Percentiles rank a stretch among this genome's conserved stretches.
Conservation (phyloP, 2,888 invertebrate species). For the Octonoba sinensis region DNA sequence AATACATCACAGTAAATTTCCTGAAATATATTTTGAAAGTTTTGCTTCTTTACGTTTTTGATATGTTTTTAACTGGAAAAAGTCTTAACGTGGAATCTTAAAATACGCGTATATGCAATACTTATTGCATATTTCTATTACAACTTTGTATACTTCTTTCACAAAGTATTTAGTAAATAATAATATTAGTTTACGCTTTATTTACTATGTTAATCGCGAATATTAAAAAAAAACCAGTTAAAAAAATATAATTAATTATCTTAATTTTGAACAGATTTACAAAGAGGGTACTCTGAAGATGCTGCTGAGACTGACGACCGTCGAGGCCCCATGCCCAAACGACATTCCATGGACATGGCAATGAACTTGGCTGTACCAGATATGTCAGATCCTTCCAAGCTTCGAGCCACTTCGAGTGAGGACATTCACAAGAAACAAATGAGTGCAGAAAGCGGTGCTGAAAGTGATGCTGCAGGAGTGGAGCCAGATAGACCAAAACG, state of each 20-base stretch:
- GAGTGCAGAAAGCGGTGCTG: slow-evolving; percentile 41
- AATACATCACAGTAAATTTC: too few species aligned
- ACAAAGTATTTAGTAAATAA: too few species aligned
- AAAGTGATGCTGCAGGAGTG: slow-evolving; percentile 72
- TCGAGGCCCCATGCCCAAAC: slow-evolving; percentile 32
- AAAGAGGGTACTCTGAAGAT: slow-evolving; percentile 87
- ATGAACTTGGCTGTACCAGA: slow-evolving; percentile 63
- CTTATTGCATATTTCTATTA: too few species aligned
- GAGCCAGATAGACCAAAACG: slow-evolving; percentile 74
- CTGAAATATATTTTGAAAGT: too few species aligned
- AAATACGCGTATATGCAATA: too few species aligned
- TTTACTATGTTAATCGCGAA: too few species aligned
- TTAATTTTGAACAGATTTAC: slow-evolving; percentile 78
- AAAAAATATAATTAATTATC: background rate
- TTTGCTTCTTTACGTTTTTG: too few species aligned
- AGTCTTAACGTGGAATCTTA: too few species aligned
- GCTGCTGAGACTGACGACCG: slow-evolving; percentile 78
- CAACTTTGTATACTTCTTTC: too few species aligned
- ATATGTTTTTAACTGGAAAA: too few species aligned
- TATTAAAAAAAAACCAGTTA: too few species aligned
- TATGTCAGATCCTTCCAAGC: slow-evolving; percentile 42
- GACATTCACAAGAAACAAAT: slow-evolving; percentile 63
- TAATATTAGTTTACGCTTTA: too few species aligned
- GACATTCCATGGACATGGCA: slow-evolving; percentile 66
- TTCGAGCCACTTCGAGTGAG: slow-evolving; percentile 65